These are phyloP conservation scores for Polyommatus iphigenia DNA, from an alignment of 2,888 invertebrate species.

Conservation along the genomic window DNA sequence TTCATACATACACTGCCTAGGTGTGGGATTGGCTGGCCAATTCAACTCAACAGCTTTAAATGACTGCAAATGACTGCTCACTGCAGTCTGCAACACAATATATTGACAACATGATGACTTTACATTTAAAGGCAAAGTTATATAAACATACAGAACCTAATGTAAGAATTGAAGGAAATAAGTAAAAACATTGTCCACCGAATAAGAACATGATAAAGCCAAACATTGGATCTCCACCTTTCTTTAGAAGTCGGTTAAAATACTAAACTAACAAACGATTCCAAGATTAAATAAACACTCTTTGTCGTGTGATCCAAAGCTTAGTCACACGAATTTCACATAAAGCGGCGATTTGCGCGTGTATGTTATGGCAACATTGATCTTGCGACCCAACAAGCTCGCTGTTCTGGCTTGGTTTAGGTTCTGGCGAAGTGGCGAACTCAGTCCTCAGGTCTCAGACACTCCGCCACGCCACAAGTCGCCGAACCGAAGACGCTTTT, in stretches of 20 bases:
- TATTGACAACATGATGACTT: too few species aligned
- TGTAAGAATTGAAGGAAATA: not conserved
- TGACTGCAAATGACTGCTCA: too few species aligned
- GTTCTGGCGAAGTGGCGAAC: not conserved
- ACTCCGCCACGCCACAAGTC: not conserved
- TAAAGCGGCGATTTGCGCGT: not conserved
- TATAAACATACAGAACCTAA: too few species aligned
- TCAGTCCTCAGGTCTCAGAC: too few species aligned
- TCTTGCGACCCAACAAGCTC: conserved; percentile 17
- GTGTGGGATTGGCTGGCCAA: too few species aligned
- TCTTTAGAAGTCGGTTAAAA: not conserved
- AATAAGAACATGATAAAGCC: not conserved
- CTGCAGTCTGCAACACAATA: too few species aligned
- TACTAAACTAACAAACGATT: not conserved
- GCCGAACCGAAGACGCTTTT: not conserved
- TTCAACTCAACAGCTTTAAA: too few species aligned
- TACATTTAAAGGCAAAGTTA: too few species aligned
- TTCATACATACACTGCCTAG: too few species aligned
- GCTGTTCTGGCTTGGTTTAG: not conserved
- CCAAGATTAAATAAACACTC: too few species aligned
- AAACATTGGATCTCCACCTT: not conserved
- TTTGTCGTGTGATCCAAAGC: not conserved
- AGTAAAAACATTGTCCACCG: not conserved
- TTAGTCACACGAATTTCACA: not conserved
- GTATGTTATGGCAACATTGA: conserved; percentile 16